Evolutionary conservation across 2,888 invertebrate species (phyloP).

Genomic region (Amorpha juglandis): DNA sequence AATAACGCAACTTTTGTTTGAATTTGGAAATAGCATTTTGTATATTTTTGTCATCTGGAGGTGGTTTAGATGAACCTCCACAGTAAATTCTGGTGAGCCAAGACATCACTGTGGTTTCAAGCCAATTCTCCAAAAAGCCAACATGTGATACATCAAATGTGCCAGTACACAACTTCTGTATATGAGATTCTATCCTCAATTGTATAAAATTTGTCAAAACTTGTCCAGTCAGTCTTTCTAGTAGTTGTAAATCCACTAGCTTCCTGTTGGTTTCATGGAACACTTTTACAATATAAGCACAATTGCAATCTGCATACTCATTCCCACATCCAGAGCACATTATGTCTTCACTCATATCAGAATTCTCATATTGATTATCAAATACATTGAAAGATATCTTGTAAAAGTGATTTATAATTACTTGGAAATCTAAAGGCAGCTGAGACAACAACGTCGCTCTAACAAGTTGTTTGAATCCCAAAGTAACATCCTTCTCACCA

Average conservation of each 20-base stretch:
- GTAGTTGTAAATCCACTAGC: constrained; percentile 89
- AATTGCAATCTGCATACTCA: constrained; percentile 84
- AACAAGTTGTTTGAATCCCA: constrained; percentile 86
- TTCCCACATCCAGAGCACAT: constrained; percentile 90
- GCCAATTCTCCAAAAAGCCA: constrained; percentile 92
- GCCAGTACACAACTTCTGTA: constrained; percentile 93
- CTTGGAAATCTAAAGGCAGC: constrained; percentile 87
- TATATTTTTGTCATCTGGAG: constrained; percentile 81
- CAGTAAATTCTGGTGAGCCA: constrained; percentile 94
- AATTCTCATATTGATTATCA: constrained; percentile 75
- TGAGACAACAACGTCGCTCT: constrained; percentile 88
- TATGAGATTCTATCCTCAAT: constrained; percentile 91
- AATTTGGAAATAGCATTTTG: constrained; percentile 86
- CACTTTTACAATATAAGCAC: constrained; percentile 87
- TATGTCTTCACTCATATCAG: constrained; percentile 84
- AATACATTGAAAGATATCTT: constrained; percentile 91
- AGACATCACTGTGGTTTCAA: constrained; percentile 92
- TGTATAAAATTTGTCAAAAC: constrained; percentile 93
- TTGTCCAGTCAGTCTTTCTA: constrained; percentile 93
- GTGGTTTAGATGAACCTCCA: constrained; percentile 85
- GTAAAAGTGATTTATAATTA: constrained; percentile 90
- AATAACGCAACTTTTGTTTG: constrained; percentile 90
- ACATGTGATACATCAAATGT: constrained; percentile 94
- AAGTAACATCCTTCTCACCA: constrained; percentile 80
- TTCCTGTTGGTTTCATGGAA: constrained; percentile 91